A percentile compares a stretch with the other conserved stretches of the same genome.
These are phyloP conservation scores for Nomada flava DNA, from an alignment of 2,888 invertebrate genomes.

Conservation along the genomic window DNA sequence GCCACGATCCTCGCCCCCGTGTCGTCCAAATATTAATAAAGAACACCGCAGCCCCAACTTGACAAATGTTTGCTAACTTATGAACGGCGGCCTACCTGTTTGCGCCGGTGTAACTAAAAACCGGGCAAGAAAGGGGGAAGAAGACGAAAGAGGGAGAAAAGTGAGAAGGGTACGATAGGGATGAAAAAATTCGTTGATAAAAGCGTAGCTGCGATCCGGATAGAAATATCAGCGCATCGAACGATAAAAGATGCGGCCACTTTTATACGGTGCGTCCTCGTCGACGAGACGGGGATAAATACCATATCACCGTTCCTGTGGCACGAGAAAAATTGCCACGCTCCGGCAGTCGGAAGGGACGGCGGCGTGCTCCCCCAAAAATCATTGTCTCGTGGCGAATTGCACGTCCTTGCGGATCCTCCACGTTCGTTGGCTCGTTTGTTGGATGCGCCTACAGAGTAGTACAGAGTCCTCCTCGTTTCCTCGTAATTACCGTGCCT, in stretches of 20 bases:
- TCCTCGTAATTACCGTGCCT: constrained; percentile 71
- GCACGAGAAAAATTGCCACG: constrained; percentile 54
- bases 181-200: neutral
- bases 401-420: constrained; percentile 50
- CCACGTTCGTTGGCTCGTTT: constrained; percentile 42
- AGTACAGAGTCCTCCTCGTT: constrained; percentile 51
- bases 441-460: constrained; percentile 49
- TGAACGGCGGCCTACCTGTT: too few species aligned
- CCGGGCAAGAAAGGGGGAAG: too few species aligned
- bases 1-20: too few species aligned
- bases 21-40: too few species aligned
- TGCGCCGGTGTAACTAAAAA: too few species aligned
- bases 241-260: neutral
- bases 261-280: constrained; percentile 32
- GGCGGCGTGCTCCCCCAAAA: constrained; percentile 31
- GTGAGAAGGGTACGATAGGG: too few species aligned
- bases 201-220: neutral
- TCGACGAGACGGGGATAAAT: constrained; percentile 55
- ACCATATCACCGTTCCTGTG: constrained; percentile 39
- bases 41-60: too few species aligned
- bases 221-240: constrained; percentile 28
- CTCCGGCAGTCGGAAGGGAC: constrained; percentile 29
- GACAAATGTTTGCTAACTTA: too few species aligned
- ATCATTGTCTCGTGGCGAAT: constrained; percentile 55
- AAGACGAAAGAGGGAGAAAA: too few species aligned